phyloP scores from a whole-genome alignment of 2,797 vertebrate species.

The Scolopax rusticola region DNA sequence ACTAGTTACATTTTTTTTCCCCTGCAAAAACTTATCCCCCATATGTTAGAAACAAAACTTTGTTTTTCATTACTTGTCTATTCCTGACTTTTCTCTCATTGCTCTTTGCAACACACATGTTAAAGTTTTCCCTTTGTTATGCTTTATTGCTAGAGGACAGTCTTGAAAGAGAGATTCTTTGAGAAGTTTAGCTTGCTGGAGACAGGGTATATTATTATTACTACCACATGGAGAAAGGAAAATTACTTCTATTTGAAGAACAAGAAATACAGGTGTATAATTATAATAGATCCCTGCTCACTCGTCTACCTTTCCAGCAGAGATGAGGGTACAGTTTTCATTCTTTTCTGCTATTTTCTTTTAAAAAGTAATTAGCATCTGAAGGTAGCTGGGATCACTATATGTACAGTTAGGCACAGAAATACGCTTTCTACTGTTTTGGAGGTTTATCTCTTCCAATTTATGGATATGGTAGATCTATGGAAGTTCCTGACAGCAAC shows the following conservation, averaged over 20 bases:
- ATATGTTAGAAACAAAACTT: constrained; percentile 41
- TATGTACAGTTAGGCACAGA: background rate
- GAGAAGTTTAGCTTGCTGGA: background rate
- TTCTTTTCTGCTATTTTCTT: constrained; percentile 38
- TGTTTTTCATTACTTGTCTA: background rate
- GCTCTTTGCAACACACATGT: constrained; percentile 6
- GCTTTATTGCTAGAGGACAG: constrained; percentile 46
- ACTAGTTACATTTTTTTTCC: background rate
- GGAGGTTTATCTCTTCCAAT: background rate
- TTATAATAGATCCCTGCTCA: constrained; percentile 31
- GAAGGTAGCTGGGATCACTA: background rate
- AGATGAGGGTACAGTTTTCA: background rate
- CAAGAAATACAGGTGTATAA: constrained; percentile 56
- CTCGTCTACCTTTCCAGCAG: background rate
- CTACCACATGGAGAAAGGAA: constrained; percentile 28
- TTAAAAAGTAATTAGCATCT: background rate
- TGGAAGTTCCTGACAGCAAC: background rate
- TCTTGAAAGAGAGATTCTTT: constrained; percentile 33
- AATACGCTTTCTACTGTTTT: background rate
- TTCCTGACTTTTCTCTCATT: constrained; percentile 16
- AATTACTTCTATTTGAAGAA: constrained; percentile 50
- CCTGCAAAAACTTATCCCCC: background rate
- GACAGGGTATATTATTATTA: constrained; percentile 42
- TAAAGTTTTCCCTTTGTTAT: constrained; percentile 25
- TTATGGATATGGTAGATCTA: background rate